Conservation (phyloP, 2,888 invertebrate genomes). For the Branchipolynoe longqiensis region DNA sequence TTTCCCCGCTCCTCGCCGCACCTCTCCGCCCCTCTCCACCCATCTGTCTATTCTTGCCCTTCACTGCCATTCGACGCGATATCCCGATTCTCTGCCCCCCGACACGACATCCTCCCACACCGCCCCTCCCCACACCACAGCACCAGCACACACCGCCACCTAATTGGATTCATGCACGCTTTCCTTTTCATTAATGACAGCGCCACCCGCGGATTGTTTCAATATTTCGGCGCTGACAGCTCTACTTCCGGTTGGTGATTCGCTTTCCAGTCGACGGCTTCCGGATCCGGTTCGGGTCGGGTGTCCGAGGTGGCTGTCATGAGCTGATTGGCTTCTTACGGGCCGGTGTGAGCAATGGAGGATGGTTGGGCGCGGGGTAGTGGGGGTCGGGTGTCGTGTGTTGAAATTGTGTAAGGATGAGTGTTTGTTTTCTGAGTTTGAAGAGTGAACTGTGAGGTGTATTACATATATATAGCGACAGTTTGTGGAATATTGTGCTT, state of each 20-base stretch:
- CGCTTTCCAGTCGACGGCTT: background rate
- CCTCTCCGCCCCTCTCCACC: too few species aligned
- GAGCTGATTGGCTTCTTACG: background rate
- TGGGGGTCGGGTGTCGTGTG: background rate
- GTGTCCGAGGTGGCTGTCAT: background rate
- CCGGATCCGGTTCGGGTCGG: conserved; percentile 1
- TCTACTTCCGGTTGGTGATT: background rate
- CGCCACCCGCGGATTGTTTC: conserved; percentile 26
- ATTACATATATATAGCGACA: background rate
- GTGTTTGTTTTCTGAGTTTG: background rate
- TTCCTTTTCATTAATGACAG: conserved; percentile 46
- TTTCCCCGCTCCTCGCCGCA: too few species aligned
- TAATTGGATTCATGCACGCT: conserved; percentile 50
- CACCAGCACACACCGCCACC: too few species aligned
- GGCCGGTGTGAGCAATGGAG: background rate
- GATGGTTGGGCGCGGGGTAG: background rate
- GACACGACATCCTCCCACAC: too few species aligned
- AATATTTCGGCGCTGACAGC: conserved; percentile 35
- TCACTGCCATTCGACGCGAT: too few species aligned
- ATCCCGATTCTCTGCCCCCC: too few species aligned
- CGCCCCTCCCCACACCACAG: too few species aligned
- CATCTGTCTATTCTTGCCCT: too few species aligned
- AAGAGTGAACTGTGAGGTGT: background rate
- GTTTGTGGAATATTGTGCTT: too few species aligned
- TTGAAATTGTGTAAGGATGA: background rate